A percentile compares a stretch with the other conserved stretches of the same genome.
Evolutionary conservation across 2,113 vertebrate genomes (phyloP).

Genomic region (Gavialis gangeticus): DNA sequence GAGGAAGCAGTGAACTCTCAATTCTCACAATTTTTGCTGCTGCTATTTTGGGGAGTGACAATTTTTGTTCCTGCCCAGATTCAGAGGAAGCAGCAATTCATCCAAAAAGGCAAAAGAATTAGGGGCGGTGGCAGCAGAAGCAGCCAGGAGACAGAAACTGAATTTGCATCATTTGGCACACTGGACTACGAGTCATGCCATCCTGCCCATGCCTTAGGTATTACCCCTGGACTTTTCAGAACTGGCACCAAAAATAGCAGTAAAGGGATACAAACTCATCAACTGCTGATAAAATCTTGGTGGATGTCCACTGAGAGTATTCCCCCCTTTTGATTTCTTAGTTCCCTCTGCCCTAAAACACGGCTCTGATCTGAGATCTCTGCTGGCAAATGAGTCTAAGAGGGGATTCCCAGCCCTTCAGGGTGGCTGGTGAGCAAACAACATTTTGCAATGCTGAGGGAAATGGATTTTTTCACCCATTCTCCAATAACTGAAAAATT

Average conservation of each 20-base stretch:
- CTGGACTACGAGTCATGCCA: rapidly evolving
- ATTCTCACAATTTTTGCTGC: rapidly evolving
- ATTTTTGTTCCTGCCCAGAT: background rate
- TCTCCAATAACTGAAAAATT: constrained; percentile 28
- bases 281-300: background rate
- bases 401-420: constrained; percentile 46
- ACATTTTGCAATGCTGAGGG: rapidly evolving
- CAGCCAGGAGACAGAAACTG: constrained; percentile 42
- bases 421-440: background rate
- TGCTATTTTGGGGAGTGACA: background rate
- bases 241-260: rapidly evolving
- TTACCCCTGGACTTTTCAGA: rapidly evolving
- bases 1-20: background rate
- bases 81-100: constrained; percentile 4
- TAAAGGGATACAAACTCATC: background rate
- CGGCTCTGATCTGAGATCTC: background rate
- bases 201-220: background rate
- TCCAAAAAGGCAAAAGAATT: background rate
- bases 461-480: background rate
- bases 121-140: background rate
- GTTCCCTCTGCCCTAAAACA: background rate
- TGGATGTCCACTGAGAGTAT: background rate
- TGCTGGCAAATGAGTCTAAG: background rate
- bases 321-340: background rate
- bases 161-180: constrained; percentile 41